These are phyloP conservation scores for Tauraco erythrolophus DNA, from an alignment of 2,113 vertebrate genomes.

Conservation along the genomic window DNA sequence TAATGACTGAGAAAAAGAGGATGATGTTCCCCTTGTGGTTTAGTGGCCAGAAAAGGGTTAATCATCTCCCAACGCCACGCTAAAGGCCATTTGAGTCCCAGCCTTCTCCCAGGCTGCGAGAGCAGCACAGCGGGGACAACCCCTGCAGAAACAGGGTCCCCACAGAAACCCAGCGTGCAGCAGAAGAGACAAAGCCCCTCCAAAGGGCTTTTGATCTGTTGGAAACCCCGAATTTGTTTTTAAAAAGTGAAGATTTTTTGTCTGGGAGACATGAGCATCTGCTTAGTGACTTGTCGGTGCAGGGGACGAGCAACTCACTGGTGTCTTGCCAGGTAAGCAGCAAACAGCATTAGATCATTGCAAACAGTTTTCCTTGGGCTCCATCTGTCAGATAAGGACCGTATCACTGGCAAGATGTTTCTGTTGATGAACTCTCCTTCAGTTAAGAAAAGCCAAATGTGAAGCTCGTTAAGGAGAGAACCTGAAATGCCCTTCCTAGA, in stretches of 20 bases:
- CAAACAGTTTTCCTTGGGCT: slow-evolving; percentile 48
- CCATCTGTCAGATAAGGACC: slow-evolving; percentile 61
- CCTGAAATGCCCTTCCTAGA: background rate
- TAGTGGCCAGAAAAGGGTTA: slow-evolving; percentile 36
- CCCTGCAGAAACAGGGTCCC: background rate
- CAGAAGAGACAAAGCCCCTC: background rate
- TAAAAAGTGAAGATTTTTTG: background rate
- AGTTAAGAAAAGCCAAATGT: slow-evolving; percentile 42
- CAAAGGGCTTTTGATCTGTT: background rate
- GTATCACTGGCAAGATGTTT: slow-evolving; percentile 40
- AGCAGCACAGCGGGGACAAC: background rate
- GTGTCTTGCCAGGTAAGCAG: slow-evolving; percentile 28
- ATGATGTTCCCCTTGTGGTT: slow-evolving; percentile 17
- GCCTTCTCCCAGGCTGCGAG: background rate
- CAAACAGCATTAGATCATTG: slow-evolving; percentile 45
- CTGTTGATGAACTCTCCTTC: slow-evolving; percentile 29
- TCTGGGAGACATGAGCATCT: background rate
- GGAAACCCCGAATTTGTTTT: background rate
- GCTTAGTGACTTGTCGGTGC: background rate
- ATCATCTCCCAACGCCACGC: background rate
- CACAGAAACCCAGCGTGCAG: rapidly evolving
- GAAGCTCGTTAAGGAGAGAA: background rate
- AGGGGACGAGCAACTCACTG: slow-evolving; percentile 6
- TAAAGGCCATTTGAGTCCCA: background rate
- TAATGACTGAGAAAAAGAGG: slow-evolving; percentile 61